Evolutionary conservation across 2,113 vertebrate species (phyloP).

Genomic region (Hiodon tergisus): DNA sequence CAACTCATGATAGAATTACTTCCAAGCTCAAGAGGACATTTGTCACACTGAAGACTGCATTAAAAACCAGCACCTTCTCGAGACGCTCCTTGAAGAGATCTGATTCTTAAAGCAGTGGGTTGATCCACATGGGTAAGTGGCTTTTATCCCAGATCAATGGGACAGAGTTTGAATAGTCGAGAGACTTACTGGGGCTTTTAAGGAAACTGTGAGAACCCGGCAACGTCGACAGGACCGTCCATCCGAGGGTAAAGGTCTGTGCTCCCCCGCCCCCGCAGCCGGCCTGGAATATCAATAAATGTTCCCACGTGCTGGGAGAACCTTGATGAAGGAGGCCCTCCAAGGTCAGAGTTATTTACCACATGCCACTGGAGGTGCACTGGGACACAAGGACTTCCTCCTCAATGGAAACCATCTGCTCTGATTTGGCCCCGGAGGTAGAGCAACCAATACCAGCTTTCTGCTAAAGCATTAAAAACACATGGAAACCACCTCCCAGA

Average conservation of each 20-base stretch:
- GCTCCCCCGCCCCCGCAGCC: neutral
- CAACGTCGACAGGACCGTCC: neutral
- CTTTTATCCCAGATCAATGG: slow-evolving; percentile 1
- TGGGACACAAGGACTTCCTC: slow-evolving; percentile 29
- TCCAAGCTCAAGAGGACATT: neutral
- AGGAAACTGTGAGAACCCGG: neutral
- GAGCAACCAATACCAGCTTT: slow-evolving; percentile 10
- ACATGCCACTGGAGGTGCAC: slow-evolving; percentile 34
- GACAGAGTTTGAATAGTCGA: neutral
- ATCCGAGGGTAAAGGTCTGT: neutral
- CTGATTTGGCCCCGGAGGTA: slow-evolving; percentile 20
- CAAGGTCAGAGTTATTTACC: slow-evolving; percentile 28
- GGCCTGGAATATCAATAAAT: slow-evolving; percentile 31
- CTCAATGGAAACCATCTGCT: slow-evolving; percentile 41
- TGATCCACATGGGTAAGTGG: neutral
- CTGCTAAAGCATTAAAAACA: slow-evolving; percentile 20
- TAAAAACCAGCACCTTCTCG: too few species aligned
- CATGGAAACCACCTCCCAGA: slow-evolving; percentile 4
- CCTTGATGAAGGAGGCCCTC: slow-evolving; percentile 11
- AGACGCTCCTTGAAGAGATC: neutral
- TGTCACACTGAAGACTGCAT: neutral
- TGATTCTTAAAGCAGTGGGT: neutral
- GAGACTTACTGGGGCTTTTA: neutral
- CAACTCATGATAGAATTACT: too few species aligned
- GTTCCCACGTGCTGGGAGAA: slow-evolving; percentile 25